A percentile compares a stretch with the other conserved stretches of the same genome.
These are phyloP conservation scores for Scaptomyza cyrtandrae DNA, from an alignment of 2,888 invertebrate genomes.

Conservation along the genomic window DNA sequence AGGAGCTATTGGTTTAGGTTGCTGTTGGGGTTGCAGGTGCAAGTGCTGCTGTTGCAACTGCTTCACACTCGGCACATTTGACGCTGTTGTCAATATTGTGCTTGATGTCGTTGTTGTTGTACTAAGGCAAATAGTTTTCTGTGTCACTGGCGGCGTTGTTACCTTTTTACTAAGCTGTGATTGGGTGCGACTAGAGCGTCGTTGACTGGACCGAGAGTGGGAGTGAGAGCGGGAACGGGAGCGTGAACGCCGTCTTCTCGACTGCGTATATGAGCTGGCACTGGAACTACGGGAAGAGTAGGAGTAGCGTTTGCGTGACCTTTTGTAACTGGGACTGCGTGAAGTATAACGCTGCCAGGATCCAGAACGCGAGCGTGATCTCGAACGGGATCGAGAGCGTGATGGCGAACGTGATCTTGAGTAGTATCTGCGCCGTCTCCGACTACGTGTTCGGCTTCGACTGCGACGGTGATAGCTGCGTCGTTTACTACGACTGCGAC, in stretches of 20 bases:
- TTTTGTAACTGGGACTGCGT: conserved; percentile 73
- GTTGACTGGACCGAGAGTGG: conserved; percentile 15
- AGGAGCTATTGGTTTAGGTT: conserved; percentile 10
- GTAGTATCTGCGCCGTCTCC: conserved; percentile 61
- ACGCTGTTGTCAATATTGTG: conserved; percentile 45
- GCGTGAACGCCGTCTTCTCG: conserved; percentile 48
- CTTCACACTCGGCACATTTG: conserved; percentile 20
- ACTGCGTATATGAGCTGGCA: conserved; percentile 54
- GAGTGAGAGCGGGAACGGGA: conserved; percentile 51
- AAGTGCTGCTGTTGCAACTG: conserved; percentile 29
- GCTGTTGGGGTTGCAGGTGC: conserved; percentile 25
- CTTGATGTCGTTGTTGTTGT: conserved; percentile 65
- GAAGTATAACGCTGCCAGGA: conserved; percentile 74
- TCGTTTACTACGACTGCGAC: conserved; percentile 68
- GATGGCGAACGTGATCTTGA: conserved; percentile 78
- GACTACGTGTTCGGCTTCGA: conserved; percentile 43
- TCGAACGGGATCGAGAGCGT: conserved; percentile 82
- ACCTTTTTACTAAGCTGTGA: conserved; percentile 24
- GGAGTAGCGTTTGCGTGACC: conserved; percentile 68
- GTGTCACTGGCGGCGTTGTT: conserved; percentile 29
- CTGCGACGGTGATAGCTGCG: conserved; percentile 58
- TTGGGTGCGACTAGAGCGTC: conserved; percentile 21
- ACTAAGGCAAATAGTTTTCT: conserved; percentile 48
- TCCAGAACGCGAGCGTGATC: conserved; percentile 72
- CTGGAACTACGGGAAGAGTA: conserved; percentile 69